These are phyloP conservation scores for Drosophila sp. DNA, from an alignment of 1,140 invertebrate genomes.

Conservation along the genomic window DNA sequence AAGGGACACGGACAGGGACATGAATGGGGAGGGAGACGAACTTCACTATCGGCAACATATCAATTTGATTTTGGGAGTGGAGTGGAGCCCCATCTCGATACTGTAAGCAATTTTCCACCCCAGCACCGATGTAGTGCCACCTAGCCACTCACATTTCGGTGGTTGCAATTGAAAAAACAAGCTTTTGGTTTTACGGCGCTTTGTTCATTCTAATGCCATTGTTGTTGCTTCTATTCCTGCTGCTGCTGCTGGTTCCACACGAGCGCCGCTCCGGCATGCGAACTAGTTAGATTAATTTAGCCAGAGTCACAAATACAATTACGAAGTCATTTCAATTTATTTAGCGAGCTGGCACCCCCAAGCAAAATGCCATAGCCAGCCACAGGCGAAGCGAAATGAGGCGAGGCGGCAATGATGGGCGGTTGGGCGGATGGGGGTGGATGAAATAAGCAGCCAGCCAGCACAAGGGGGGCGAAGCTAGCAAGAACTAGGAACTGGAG, in stretches of 20 bases:
- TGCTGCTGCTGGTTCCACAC: conserved; percentile 63
- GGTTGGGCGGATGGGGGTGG: conserved; percentile 18
- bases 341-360: conserved; percentile 61
- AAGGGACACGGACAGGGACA: conserved; percentile 35
- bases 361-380: conserved; percentile 25
- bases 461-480: neutral
- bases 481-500: neutral
- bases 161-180: conserved; percentile 67
- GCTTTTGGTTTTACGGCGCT: conserved; percentile 76
- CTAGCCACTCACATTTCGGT: conserved; percentile 10
- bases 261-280: conserved; percentile 65
- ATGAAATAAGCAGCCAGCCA: conserved; percentile 26
- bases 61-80: conserved; percentile 42
- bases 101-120: conserved; percentile 56
- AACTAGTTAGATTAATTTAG: conserved; percentile 80
- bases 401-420: conserved; percentile 7
- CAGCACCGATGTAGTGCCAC: conserved; percentile 18
- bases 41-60: conserved; percentile 53
- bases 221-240: conserved; percentile 9
- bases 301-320: conserved; percentile 77
- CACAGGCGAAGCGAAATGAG: conserved; percentile 20
- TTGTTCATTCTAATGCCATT: conserved; percentile 48
- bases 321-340: conserved; percentile 80
- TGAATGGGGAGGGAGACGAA: neutral
- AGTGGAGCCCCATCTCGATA: conserved; percentile 21